Conservation (phyloP, 1,140 invertebrate genomes). For the Scaptomyza graminum region DNA sequence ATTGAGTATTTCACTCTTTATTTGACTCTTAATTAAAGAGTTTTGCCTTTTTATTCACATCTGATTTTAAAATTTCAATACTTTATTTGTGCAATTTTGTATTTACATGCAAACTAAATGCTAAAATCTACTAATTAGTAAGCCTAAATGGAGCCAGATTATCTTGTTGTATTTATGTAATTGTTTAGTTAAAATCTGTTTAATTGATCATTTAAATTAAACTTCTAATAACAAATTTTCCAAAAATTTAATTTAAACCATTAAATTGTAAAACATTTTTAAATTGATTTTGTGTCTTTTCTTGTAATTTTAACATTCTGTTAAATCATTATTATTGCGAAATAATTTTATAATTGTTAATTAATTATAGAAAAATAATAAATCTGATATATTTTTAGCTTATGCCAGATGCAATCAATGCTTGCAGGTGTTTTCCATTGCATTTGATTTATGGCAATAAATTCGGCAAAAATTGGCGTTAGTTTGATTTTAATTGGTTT, state of each 20-base stretch:
- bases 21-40: slow-evolving; percentile 19
- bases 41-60: slow-evolving; percentile 4
- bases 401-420: neutral
- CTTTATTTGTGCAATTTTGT: slow-evolving; percentile 25
- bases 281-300: no score
- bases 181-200: no score
- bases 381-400: neutral
- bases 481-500: no score
- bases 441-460: neutral
- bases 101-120: slow-evolving; percentile 12
- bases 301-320: neutral
- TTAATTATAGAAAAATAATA: neutral
- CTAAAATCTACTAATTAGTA: slow-evolving; percentile 1
- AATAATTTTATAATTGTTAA: no score
- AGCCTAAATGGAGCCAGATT: slow-evolving; percentile 2
- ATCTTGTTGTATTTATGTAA: neutral
- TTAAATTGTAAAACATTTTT: no score
- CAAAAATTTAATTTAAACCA: no score
- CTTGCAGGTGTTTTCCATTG: neutral
- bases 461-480: neutral
- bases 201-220: no score
- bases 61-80: slow-evolving; percentile 9
- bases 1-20: slow-evolving; percentile 21
- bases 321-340: neutral
- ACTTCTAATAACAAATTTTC: no score